Evolutionary conservation across 2,888 invertebrate genomes (phyloP), one percentile per base, ranked within the genome.

Genomic region (Copidosoma aretas): DNA sequence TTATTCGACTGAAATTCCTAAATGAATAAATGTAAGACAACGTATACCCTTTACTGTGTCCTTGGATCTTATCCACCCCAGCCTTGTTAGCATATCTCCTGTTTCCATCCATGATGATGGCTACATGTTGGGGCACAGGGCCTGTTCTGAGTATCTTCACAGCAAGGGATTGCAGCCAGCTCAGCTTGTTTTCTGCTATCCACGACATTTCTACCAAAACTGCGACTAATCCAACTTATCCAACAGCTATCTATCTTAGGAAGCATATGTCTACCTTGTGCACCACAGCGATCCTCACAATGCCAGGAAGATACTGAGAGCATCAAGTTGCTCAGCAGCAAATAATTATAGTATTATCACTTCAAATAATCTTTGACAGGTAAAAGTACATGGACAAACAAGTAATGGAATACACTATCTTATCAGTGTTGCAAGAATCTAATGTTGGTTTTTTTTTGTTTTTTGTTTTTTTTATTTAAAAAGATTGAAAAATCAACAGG

Each of bases 21-120:
- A 32, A 32, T 32, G 32, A 32, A 32, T 5, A 8, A 8, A 8
- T 5, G 32, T 32, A 32, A 32, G n/a, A 21, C 39, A 22, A 53
- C 57, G 57, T 74, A 70, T 75, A 88, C 93, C 95, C 95, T 83
- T 88, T 89, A 10, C 87, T 84, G 84, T 99, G 98, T 0, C 98
- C 97, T 74, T 91, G 89, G 60, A 90, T 86, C 77, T 90, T 91
- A 64, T 90, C 86, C 0, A 94, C 88, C 54, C 91, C 89, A 54
- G 89, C 88, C 79, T 93, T 94, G 73, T 88, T 90, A 0, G 98
- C 98, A 85, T 90, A 99, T 64, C 98, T 88, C 64, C 98, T 88
- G 84, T 99, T 99, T 10, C 98, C 98, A 85, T 99, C 98, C 98
- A 99, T 98, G 71, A 99, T 98, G 80, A 99, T 92, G 1, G 98